A percentile compares a stretch with the other conserved stretches of the same genome.
These are phyloP conservation scores for Chloroclystis v-ata DNA, from an alignment of 2,888 invertebrate genomes.

Conservation along the genomic window DNA sequence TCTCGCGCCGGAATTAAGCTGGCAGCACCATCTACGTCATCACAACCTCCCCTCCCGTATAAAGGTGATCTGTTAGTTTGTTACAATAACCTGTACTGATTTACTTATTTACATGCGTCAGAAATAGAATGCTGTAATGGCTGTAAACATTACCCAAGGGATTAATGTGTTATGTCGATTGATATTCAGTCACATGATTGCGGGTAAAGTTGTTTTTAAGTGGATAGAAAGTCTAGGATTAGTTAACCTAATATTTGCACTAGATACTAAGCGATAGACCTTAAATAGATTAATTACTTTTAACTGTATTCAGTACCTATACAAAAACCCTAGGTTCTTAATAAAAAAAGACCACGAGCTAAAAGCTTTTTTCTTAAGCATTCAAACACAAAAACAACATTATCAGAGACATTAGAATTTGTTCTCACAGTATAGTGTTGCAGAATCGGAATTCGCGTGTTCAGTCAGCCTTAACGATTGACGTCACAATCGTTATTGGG, in stretches of 20 bases:
- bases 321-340: no score
- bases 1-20: background rate
- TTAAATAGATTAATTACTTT: no score
- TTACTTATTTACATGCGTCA: slow-evolving; percentile 13
- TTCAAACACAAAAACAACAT: background rate
- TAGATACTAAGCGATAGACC: no score
- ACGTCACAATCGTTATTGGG: background rate
- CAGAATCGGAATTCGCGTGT: background rate
- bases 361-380: background rate
- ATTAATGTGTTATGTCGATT: background rate
- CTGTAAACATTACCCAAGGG: background rate
- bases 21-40: slow-evolving; percentile 15
- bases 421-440: background rate
- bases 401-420: background rate
- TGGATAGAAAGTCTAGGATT: background rate
- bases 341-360: no score
- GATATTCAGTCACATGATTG: background rate
- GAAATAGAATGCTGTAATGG: slow-evolving; percentile 1
- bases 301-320: no score
- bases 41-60: slow-evolving; percentile 3
- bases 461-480: background rate
- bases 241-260: background rate
- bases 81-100: slow-evolving; percentile 8
- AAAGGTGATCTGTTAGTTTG: slow-evolving; percentile 11
- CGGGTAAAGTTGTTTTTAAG: background rate